phyloP scores from a whole-genome alignment of 2,888 invertebrate genomes.

The Drosophila paranaensis region DNA sequence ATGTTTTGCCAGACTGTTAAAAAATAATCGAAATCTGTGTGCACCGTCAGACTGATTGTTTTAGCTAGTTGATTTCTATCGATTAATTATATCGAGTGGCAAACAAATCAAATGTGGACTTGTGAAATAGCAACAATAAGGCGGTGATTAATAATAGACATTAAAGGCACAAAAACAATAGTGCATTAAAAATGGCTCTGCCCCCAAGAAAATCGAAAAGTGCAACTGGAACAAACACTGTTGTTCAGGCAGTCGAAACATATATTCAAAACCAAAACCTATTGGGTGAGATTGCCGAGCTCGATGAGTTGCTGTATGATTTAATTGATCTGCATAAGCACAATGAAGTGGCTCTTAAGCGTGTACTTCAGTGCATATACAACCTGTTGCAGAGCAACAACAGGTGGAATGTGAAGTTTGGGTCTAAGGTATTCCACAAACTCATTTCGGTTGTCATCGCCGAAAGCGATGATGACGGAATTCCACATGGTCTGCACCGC shows the following conservation, averaged over 20 bases:
- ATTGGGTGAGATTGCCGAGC: constrained; percentile 68
- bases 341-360: constrained; percentile 56
- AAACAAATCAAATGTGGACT: constrained; percentile 8
- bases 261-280: constrained; percentile 72
- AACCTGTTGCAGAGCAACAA: constrained; percentile 57
- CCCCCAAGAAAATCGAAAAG: constrained; percentile 57
- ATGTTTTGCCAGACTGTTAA: neutral
- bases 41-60: too few relatives aligned
- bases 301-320: constrained; percentile 65
- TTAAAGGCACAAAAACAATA: neutral
- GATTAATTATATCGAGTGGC: constrained; percentile 7
- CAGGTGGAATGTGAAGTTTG: constrained; percentile 64
- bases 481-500: constrained; percentile 17
- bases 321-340: constrained; percentile 59
- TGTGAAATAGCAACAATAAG: constrained; percentile 37
- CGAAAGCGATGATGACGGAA: constrained; percentile 37
- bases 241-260: constrained; percentile 64
- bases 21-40: neutral
- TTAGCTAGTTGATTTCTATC: neutral
- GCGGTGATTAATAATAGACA: neutral
- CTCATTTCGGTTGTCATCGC: constrained; percentile 65
- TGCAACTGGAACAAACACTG: constrained; percentile 62
- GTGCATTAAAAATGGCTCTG: constrained; percentile 50
- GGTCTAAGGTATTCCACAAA: constrained; percentile 67
- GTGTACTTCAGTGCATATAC: constrained; percentile 63